Evolutionary conservation across 2,888 invertebrate genomes (phyloP), one percentile per base, ranked within the genome.

Genomic region (Belgica antarctica): DNA sequence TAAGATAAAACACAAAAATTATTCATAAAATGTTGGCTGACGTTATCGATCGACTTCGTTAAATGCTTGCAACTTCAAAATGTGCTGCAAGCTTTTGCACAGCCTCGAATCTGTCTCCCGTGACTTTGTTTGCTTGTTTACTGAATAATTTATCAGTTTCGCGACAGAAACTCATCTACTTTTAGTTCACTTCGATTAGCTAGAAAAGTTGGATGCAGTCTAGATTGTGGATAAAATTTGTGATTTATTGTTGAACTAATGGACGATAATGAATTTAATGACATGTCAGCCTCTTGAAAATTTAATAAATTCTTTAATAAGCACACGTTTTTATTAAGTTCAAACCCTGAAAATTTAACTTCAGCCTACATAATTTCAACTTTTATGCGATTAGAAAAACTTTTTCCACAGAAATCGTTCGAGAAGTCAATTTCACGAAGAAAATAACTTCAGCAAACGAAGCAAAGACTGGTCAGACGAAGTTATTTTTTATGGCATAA

Each of bases 11-110:
- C 24, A 17, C n/a, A 22, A 52, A 41, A 41, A 4, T 41, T 41
- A 41, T 7, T n/a, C 52, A 52, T 62, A 22, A 31, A 62, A 62
- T 47, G 36, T 7, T 17, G 22, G 34, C 63, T 63, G 63, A 63
- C 63, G 41, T 63, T 63, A 63, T 63, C 63, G 34, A 36, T 34
- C 41, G 22, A 52, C 17, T 22, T 52, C 52, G 52, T 52, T 52
- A 22, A 52, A 22, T 52, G 34, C 12, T 8, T 31, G 52, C 41
- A 41, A 41, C 41, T 41, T 41, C 15, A 15, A 41, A 41, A 41
- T 41, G 41, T 41, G 41, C 15, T 41, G 41, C 22, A 52, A 52
- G 52, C 52, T 52, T 22, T 31, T 31, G 2, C 41, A n/a, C 41
- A 34, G 41, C 41, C n/a, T 41, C 41, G 5, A n/a, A n/a, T n/a